These are phyloP conservation scores for Liparis tanakae DNA, from an alignment of 2,797 vertebrate genomes.

Conservation along the genomic window DNA sequence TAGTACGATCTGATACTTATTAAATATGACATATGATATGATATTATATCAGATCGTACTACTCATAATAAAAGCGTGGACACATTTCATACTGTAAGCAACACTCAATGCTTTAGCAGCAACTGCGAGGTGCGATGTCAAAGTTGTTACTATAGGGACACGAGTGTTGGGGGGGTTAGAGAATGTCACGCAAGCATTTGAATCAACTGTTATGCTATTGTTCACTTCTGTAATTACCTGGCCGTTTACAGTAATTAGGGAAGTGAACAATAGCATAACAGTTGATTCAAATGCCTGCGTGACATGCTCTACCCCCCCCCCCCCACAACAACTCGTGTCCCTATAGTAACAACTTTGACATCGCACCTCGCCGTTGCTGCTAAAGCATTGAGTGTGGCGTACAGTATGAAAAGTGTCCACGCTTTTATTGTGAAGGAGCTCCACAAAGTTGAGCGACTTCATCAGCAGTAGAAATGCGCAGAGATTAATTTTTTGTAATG, in stretches of 20 bases:
- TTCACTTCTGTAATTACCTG: background rate
- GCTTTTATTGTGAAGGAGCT: constrained; percentile 1
- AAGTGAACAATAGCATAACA: background rate
- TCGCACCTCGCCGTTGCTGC: background rate
- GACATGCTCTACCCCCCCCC: background rate
- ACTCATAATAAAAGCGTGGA: constrained; percentile 4
- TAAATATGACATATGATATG: no score
- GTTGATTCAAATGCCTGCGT: background rate
- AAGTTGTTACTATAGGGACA: background rate
- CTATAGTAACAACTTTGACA: background rate
- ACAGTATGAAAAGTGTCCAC: background rate
- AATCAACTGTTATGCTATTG: background rate
- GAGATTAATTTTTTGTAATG: background rate
- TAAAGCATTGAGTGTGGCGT: background rate
- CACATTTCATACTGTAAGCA: background rate
- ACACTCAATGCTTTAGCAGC: no score
- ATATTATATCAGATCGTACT: no score
- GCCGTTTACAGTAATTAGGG: background rate
- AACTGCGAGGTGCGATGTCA: background rate
- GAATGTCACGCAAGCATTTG: background rate
- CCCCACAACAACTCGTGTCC: background rate
- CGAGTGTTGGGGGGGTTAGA: background rate
- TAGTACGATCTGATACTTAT: background rate
- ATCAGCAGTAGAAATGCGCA: background rate
- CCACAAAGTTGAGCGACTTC: background rate